Percentiles rank a stretch among this genome's conserved stretches.
These are phyloP conservation scores for Isotomurus palustris DNA, from an alignment of 2,888 invertebrate species.

Conservation along the genomic window DNA sequence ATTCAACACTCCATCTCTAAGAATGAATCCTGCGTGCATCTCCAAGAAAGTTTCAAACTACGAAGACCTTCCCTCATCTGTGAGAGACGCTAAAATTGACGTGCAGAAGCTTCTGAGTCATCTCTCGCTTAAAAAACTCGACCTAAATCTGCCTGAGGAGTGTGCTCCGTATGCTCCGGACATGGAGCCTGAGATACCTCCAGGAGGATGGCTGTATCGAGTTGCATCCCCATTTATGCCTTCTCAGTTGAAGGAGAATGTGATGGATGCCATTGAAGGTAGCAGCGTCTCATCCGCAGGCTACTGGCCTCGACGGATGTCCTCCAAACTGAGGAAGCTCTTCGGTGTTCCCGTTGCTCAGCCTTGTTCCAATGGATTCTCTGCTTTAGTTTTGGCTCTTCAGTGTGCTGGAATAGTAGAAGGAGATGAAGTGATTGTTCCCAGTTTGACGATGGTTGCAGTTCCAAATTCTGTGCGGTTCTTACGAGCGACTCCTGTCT, in stretches of 20 bases:
- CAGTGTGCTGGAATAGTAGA: slow-evolving; percentile 21
- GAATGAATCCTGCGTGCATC: slow-evolving; percentile 19
- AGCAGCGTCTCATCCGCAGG: slow-evolving; percentile 31
- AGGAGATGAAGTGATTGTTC: slow-evolving; percentile 31
- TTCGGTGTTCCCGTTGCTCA: slow-evolving; percentile 26
- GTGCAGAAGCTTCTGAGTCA: slow-evolving; percentile 16
- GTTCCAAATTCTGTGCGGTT: slow-evolving; percentile 32
- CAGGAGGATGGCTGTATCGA: slow-evolving; percentile 27
- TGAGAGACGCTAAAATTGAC: slow-evolving; percentile 3
- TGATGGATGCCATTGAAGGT: slow-evolving; percentile 28
- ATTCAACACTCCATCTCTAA: slow-evolving; percentile 4
- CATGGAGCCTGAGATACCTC: slow-evolving; percentile 25
- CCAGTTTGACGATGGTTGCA: slow-evolving; percentile 32
- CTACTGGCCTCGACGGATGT: slow-evolving; percentile 26
- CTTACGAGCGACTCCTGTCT: slow-evolving; percentile 25
- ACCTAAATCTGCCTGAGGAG: slow-evolving; percentile 8
- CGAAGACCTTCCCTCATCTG: background rate
- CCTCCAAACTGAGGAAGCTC: slow-evolving; percentile 16
- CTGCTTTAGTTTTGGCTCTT: slow-evolving; percentile 26
- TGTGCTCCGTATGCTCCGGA: slow-evolving; percentile 23
- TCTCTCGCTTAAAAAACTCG: background rate
- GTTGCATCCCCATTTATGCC: slow-evolving; percentile 32
- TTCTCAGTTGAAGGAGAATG: slow-evolving; percentile 22
- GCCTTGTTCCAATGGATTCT: slow-evolving; percentile 34
- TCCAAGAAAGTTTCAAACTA: slow-evolving; percentile 21